Evolutionary conservation across 2,113 vertebrate genomes (phyloP), one percentile per base, ranked within the genome.

Genomic region (Micronycteris hirsuta): DNA sequence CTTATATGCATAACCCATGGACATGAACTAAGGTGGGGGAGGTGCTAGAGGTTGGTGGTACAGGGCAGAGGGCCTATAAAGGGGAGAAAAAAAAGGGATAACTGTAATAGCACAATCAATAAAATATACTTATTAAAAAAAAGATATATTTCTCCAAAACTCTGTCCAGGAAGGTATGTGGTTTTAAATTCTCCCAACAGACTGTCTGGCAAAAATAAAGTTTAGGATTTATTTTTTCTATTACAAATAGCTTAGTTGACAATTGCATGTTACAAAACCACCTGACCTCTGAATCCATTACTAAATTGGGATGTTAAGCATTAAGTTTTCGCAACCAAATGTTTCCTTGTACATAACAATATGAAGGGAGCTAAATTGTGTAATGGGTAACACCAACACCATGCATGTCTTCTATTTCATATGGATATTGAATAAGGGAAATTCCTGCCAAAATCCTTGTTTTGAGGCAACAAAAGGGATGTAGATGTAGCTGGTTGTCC

Each of bases 211-310:
- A 97, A 97, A 96, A 95, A 95, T 93, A 88, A 87, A 94, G 94
- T 74, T 93, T 94, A 93, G 90, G 86, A 91, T 97, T 95, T 92
- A 93, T 94, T 89, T 89, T 89, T 94, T 92, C 91, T 90, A 89
- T 81, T 49, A 82, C 89, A 83, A 47, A 76, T 49, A 88, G 38
- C 38, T 74, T 76, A 20, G 9, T 24, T 76, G 47, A 94, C 65
- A 56, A 61, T 19, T 92, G 3, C 26, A 85, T 96, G 45, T 33
- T 93, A 89, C 70, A 68, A 94, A 92, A 91, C 65, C 92, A 97
- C 94, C 91, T 93, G 86, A 96, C 56, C 85, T 15, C 83, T 82
- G 47, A 20, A 70, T 74, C 11, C 7, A 84, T 45, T 47, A 24
- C 36, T 63, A 94, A 71, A 52, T 33, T 33, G 65, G 38, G 33